Base-by-base conservation (phyloP, 2,888 invertebrate genomes). In the Teinopalpus imperialis region DNA sequence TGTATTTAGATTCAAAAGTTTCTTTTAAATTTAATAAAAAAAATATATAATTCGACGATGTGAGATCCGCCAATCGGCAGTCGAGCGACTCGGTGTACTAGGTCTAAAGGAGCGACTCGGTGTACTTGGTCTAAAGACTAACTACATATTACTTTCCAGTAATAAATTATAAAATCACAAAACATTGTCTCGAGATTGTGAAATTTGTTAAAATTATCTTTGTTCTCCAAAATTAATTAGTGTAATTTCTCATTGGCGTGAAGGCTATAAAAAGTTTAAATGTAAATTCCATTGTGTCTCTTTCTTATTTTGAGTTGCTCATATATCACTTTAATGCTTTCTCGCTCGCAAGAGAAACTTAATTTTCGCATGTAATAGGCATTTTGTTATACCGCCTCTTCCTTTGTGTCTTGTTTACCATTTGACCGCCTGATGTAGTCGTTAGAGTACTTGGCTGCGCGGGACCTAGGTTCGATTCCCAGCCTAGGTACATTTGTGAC, bases 281-380 rank as follows among this genome's bases (percentile, higher is more conserved):
- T 16, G 44, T 39, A 39, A 45, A 45, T 45, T 39, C 37, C 44
- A 3, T 14, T 32, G 36, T 37, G 31, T 45, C 39, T 13, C 43
- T 51, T 57, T 51, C 48, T 51, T 55, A 52, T 53, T 53, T 51
- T 49, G 55, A 52, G 49, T 45, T 35, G 50, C 50, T 51, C 56
- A 57, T 57, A 59, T 57, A 56, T 58, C 57, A 51, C 52, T 54
- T 51, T 57, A 57, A 59, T 51, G 53, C 53, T 49, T 52, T 53
- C 53, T 48, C 49, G 44, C 52, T 54, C 41, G 49, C 49, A 48
- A 42, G 46, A 50, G 30, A 54, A 54, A 51, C 51, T 57, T 54
- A 56, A 54, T 56, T 56, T 54, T 54, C 48, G 32, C 43, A 30
- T 35, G 44, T 46, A 51, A 52, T 53, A 51, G 49, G 50, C 51